Base-by-base conservation (phyloP, 1,140 invertebrate species). In the Brachionus plicatilis region DNA sequence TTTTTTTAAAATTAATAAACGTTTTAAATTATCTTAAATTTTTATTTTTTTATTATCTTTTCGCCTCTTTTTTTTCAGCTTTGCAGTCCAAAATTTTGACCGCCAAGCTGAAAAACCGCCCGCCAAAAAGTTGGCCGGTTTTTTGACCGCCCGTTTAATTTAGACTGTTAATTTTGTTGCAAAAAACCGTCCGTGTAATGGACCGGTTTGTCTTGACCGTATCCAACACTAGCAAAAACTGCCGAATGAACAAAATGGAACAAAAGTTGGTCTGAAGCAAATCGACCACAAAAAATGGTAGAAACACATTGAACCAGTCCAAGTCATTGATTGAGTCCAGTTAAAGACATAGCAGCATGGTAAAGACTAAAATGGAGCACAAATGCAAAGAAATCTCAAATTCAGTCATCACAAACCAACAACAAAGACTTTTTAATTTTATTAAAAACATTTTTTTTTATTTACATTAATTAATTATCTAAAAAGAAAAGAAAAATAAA, bases 201-300 rank as follows among this genome's bases (percentile, higher is more conserved):
- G 29, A 29, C 29, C 29, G 29, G 29, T 29, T 29, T 29, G 29
- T 29, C 29, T 29, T 29, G 29, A 29, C 29, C 29, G 29, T 2
- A 29, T 29, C 29, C 29, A 29, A 29, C 29, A 29, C 29, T 29
- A 29, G 12, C 12, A 65, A 20, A 7, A 82, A 5, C 45, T 82
- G 79, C 24, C 79, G 47, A 14, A 82, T 82, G 53, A 82, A 82
- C 41, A 82, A 41, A 60, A 82, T 82, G 2, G 79, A 82, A 65
- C 53, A 60, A 65, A 82, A 82, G 45, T 82, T 82, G 17, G 41
- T 12, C 43, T 82, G 79, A 29, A 82, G 43, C 24, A 82, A 65
- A 65, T 82, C 53, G 53, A 65, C 53, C 11, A 68, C 11, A 65
- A 82, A 82, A 14, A 82, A 68, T 45, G 79, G 79, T n/a, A 82